Base-by-base conservation (phyloP, 2,797 vertebrate species). In the Macropodus opercularis region DNA sequence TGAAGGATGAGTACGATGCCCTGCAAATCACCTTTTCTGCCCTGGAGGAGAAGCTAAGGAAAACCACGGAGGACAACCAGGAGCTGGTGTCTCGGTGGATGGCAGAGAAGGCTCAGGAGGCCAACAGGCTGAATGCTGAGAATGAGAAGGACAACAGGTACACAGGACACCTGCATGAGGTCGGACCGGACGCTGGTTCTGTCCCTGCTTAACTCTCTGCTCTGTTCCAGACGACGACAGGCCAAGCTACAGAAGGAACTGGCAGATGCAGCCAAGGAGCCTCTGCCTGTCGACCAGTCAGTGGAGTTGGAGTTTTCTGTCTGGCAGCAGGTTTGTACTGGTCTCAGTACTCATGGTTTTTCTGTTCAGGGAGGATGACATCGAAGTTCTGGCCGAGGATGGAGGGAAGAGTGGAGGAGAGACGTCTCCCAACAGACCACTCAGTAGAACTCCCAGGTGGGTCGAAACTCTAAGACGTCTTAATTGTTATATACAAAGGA, bases 51-150 rank as follows among this genome's bases (percentile, higher is more conserved):
- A 98, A 98, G 36, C 90, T 99, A 36, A 92, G 97, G 55, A 96
- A 93, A 54, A 98, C 96, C 11, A 93, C 94, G 0, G 96, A 98
- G 44, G 97, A 99, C 87, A 99, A 99, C 91, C 96, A 96, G 91
- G 97, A 99, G 84, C 90, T 99, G 55, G 96, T 99, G 62, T 94
- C 96, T 0, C 93, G 97, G 9, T 99, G 97, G 97, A 99, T 99
- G 97, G 96, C 97, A 0, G 97, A 99, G 91, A 99, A 99, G 55
- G 95, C 96, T 10, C 96, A 95, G 84, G 97, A 99, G 85, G 97
- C 97, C 55, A 98, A 99, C 87, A 87, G 90, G 26, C 91, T 99
- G 8, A 98, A 98, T 22, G 95, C 97, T 0, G 97, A 99, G 89
- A 99, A 99, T 17, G 97, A 99, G 78, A 98, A 98, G 80, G 97